Conservation (phyloP, 2,888 invertebrate genomes). For the Pristionchus mayeri region DNA sequence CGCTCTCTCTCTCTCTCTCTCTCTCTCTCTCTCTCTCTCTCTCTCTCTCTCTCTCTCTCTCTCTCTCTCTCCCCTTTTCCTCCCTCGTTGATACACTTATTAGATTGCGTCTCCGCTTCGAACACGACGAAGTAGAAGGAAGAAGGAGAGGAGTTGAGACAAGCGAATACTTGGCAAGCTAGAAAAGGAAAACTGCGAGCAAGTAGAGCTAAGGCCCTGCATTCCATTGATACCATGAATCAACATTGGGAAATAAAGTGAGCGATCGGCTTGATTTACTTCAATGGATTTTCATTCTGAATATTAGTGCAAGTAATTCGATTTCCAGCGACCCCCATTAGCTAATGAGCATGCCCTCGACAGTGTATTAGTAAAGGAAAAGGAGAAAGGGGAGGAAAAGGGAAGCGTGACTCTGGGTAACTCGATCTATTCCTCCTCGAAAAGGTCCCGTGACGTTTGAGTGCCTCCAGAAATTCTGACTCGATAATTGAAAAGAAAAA, state of each 20-base stretch:
- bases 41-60: too few relatives aligned
- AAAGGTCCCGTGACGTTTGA: constrained; percentile 27
- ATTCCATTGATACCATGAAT: too few relatives aligned
- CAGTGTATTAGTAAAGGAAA: not conserved
- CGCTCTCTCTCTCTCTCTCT: too few relatives aligned
- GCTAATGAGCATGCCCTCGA: not conserved
- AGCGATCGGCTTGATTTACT: too few relatives aligned
- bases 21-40: too few relatives aligned
- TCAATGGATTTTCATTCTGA: too few relatives aligned
- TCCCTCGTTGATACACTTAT: constrained; percentile 22
- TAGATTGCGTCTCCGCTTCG: constrained; percentile 2
- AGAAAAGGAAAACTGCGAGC: too few relatives aligned
- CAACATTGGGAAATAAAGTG: too few relatives aligned
- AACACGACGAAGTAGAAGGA: not conserved
- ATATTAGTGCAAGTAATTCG: too few relatives aligned
- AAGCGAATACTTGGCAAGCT: not conserved
- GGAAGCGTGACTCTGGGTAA: constrained; percentile 27
- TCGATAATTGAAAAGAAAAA: constrained; percentile 11
- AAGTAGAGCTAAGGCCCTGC: too few relatives aligned
- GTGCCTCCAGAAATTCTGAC: not conserved
- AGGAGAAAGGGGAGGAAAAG: not conserved
- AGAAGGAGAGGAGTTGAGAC: not conserved
- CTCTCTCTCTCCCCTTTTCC: not conserved
- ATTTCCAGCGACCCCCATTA: too few relatives aligned
- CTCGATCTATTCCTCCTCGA: constrained; percentile 29